Conservation (phyloP, 1,140 invertebrate species). For the Brachionus plicatilis region DNA sequence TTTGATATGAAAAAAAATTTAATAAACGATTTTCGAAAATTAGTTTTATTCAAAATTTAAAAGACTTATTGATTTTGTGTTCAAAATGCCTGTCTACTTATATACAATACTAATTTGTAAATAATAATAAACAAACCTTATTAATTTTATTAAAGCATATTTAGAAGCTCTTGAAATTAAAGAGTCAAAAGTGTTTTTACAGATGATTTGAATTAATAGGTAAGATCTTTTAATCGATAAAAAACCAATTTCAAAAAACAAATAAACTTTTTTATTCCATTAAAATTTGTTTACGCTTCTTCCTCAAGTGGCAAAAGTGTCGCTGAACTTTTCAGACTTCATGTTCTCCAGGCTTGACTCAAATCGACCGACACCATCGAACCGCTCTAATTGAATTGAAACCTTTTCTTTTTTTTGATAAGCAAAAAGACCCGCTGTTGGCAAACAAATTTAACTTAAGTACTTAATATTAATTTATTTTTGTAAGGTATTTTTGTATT, state of each 20-base stretch:
- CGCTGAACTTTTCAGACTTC: background rate
- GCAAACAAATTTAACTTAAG: slow-evolving; percentile 8
- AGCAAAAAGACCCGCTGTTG: background rate
- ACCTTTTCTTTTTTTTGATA: background rate
- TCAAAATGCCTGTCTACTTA: too few relatives aligned
- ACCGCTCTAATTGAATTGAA: background rate
- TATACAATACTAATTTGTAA: too few relatives aligned
- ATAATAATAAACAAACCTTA: background rate
- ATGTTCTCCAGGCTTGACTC: background rate
- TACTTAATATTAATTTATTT: slow-evolving; percentile 22
- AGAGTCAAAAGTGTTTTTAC: slow-evolving; percentile 26
- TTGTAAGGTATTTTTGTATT: slow-evolving; percentile 15
- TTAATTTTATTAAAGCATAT: background rate
- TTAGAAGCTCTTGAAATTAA: background rate
- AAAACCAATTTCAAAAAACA: background rate
- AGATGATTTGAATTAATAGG: slow-evolving; percentile 30
- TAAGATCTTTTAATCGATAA: slow-evolving; percentile 17
- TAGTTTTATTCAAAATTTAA: too few relatives aligned
- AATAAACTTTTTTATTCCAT: background rate
- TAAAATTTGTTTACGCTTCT: background rate
- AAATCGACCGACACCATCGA: slow-evolving; percentile 11
- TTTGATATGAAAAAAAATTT: too few relatives aligned
- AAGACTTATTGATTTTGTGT: too few relatives aligned
- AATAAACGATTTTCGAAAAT: too few relatives aligned
- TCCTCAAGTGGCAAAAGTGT: slow-evolving; percentile 5